Evolutionary conservation across 35 echinoderm and acorn worm species (phyloP).

Genomic region (Amphiura filiformis): DNA sequence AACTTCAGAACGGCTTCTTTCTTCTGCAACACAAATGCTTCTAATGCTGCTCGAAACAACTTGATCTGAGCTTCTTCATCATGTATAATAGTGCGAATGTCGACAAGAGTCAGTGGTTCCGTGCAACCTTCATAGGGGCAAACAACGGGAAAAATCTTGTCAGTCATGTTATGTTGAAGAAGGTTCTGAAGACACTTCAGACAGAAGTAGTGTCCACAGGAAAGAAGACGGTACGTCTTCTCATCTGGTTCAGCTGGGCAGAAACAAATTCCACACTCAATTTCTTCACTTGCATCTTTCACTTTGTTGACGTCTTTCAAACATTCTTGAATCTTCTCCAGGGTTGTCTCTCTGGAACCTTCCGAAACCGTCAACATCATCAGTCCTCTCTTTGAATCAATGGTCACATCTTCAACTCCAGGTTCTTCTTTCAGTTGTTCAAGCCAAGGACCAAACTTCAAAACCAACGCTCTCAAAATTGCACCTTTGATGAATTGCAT

Average conservation of each 20-base stretch:
- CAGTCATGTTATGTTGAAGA: not conserved
- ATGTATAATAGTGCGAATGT: slow-evolving; percentile 11
- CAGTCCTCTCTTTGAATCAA: not conserved
- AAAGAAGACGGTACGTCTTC: slow-evolving; percentile 19
- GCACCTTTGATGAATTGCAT: slow-evolving; percentile 7
- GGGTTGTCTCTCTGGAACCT: not conserved
- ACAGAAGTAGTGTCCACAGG: slow-evolving; percentile 30
- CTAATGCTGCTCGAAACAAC: slow-evolving; percentile 22
- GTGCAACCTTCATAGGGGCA: slow-evolving; percentile 25
- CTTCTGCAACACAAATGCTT: slow-evolving; percentile 22
- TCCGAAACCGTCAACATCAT: not conserved
- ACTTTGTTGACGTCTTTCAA: not conserved
- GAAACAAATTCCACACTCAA: slow-evolving; percentile 42
- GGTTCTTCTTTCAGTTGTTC: not conserved
- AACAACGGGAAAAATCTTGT: not conserved
- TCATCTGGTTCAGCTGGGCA: not conserved
- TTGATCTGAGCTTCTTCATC: not conserved
- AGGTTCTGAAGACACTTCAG: not conserved
- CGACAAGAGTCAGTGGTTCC: slow-evolving; percentile 10
- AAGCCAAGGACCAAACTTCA: slow-evolving; percentile 15
- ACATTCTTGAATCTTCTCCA: not conserved
- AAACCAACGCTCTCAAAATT: slow-evolving; percentile 9
- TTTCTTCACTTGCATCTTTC: not conserved
- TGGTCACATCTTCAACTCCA: slow-evolving; percentile 2
- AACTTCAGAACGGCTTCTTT: slow-evolving; percentile 16